These are phyloP conservation scores for Mustela nigripes DNA, from an alignment of 2,113 vertebrate species.

Conservation along the genomic window DNA sequence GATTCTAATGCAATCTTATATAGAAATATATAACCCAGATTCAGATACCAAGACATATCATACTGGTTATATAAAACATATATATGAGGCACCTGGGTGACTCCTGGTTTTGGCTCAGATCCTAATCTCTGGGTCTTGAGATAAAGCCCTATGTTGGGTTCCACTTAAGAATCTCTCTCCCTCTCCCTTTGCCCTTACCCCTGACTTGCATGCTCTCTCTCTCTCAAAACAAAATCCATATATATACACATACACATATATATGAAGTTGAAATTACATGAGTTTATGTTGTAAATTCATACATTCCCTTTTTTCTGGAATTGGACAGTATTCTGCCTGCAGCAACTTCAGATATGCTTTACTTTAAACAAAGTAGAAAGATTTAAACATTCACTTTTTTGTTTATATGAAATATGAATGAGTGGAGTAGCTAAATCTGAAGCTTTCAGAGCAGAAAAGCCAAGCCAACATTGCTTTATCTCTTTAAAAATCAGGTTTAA, in stretches of 20 bases:
- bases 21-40: neutral
- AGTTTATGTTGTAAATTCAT: conserved; percentile 44
- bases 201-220: neutral
- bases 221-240: neutral
- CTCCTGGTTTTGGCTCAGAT: neutral
- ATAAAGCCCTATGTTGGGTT: neutral
- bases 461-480: neutral
- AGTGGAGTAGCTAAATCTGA: conserved; percentile 23
- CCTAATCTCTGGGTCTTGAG: neutral
- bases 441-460: conserved; percentile 52
- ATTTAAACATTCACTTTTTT: conserved; percentile 69
- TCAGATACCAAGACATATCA: neutral
- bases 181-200: neutral
- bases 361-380: conserved; percentile 68
- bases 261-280: conserved; percentile 32
- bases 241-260: neutral
- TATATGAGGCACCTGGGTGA: neutral
- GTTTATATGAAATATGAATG: conserved; percentile 55
- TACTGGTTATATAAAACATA: neutral
- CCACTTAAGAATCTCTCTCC: neutral
- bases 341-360: conserved; percentile 62
- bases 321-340: neutral
- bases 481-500: conserved; percentile 59
- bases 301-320: conserved; percentile 40
- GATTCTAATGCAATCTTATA: neutral